Base-by-base conservation (phyloP, 2,888 invertebrate species). In the Harpalus rufipes region DNA sequence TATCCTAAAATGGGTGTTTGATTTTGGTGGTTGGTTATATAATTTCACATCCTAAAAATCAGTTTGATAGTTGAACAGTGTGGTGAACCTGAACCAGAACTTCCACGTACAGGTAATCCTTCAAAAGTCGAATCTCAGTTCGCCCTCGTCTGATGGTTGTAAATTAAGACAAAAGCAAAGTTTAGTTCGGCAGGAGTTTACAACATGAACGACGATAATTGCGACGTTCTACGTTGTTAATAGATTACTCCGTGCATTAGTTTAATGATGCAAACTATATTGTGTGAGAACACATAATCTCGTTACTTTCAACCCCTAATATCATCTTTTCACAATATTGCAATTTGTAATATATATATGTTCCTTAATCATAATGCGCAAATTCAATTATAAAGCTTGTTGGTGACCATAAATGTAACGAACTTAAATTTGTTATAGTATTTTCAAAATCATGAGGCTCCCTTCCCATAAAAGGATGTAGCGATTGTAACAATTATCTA, bases 121-220 rank as follows among this genome's bases (percentile, higher is more conserved):
- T 83, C 41, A 68, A 81, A 81, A 59, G 74, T 83, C 68, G 82
- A 32, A 58, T 32, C 63, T 51, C 68, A 41, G 8, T 32, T 44
- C 51, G 51, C 12, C 63, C 21, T 14, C n/a, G 32, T 39, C 72
- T 32, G 21, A 8, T 18, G 56, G 25, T 51, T 74, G 56, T 83
- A 83, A 83, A 74, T 83, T 83, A 83, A 83, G 83, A 83, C 83
- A 83, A 83, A 83, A 83, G 83, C 83, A 83, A 83, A 83, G 83
- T 83, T 83, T 83, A 83, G 83, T 83, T 74, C 41, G 32, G 32
- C 32, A 56, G 72, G 65, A 83, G 74, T 83, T 83, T 83, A 76
- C 76, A 74, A 21, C 65, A 63, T 41, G 58, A 59, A 56, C 44
- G 83, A 83, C 74, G 74, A 83, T 83, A 83, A 83, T 83, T 83